Evolutionary conservation across 2,888 invertebrate species (phyloP), one percentile per base, ranked within the genome.

Genomic region (Parnassius smintheus): DNA sequence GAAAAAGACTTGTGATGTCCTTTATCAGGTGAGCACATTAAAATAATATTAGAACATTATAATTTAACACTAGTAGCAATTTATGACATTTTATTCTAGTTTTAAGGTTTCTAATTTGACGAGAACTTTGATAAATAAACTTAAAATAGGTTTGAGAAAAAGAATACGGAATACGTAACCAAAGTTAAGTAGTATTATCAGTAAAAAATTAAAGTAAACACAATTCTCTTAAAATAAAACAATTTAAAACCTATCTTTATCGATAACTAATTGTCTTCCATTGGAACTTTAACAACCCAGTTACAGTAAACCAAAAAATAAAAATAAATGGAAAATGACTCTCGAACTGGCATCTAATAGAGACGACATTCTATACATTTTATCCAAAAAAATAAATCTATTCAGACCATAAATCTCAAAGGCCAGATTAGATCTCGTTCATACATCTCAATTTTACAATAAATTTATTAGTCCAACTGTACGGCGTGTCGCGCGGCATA

Each of bases 361-460:
- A 73, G 70, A 68, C 73, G 72, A 72, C 73, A 76, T 72, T 69
- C 67, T 70, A 72, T 67, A 70, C 56, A 52, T 69, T 76, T 74
- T 65, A 56, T 75, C 72, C 9, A 22, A 22, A 52, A 55, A 62
- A 83, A 88, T 87, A 90, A 88, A 88, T 88, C 88, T 86, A 83
- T 82, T 82, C 78, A 70, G 70, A 65, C 70, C 76, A 87, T 91
- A 91, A 90, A 91, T 91, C 90, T 82, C 72, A 57, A 69, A 65
- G 65, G 45, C 59, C 66, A 86, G 90, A 91, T 91, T 89, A 91
- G 89, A 91, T 91, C 90, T 86, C 76, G 75, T 75, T 77, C 76
- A 79, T 88, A 88, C 81, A 82, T 86, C 89, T 90, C 87, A 90
- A 90, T 90, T 87, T 88, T 85, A 83, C 81, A 80, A 81, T 83